A percentile compares a stretch with the other conserved stretches of the same genome.
Conservation (phyloP, 1,140 invertebrate species). For the Nymphalis io region DNA sequence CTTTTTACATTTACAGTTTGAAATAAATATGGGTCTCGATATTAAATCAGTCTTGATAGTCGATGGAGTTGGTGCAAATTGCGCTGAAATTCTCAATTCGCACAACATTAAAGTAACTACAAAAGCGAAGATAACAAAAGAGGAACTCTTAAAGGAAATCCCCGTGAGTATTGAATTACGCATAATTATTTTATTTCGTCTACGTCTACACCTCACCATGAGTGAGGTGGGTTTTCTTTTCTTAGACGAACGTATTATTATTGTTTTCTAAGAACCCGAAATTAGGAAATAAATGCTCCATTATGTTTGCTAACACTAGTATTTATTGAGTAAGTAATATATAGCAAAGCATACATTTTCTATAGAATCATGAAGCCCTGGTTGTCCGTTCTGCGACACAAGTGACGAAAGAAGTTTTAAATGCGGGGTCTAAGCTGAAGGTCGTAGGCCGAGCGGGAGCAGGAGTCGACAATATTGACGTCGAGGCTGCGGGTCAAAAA, state of each 20-base stretch:
- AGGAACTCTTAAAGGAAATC: slow-evolving; percentile 92
- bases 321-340: too few species aligned
- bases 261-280: too few species aligned
- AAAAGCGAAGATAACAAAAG: slow-evolving; percentile 91
- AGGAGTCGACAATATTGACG: slow-evolving; percentile 98
- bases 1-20: slow-evolving; percentile 1
- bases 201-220: too few species aligned
- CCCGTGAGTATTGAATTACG: slow-evolving; percentile 83
- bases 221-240: too few species aligned
- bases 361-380: slow-evolving; percentile 93
- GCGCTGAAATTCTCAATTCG: slow-evolving; percentile 88
- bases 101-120: slow-evolving; percentile 90
- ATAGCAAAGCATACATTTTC: too few species aligned
- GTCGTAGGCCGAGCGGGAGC: slow-evolving; percentile 97
- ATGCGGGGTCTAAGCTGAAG: slow-evolving; percentile 88
- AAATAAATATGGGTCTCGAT: slow-evolving; percentile 70
- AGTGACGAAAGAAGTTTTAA: slow-evolving; percentile 95
- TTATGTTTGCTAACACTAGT: too few species aligned
- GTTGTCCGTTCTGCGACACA: slow-evolving; percentile 98
- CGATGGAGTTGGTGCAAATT: slow-evolving; percentile 94
- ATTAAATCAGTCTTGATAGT: slow-evolving; percentile 91
- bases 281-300: too few species aligned
- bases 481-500: slow-evolving; percentile 89
- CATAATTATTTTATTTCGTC: neutral
- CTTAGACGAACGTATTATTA: too few species aligned